phyloP scores from a whole-genome alignment of 2,888 invertebrate genomes.

The Agrotis exclamationis region DNA sequence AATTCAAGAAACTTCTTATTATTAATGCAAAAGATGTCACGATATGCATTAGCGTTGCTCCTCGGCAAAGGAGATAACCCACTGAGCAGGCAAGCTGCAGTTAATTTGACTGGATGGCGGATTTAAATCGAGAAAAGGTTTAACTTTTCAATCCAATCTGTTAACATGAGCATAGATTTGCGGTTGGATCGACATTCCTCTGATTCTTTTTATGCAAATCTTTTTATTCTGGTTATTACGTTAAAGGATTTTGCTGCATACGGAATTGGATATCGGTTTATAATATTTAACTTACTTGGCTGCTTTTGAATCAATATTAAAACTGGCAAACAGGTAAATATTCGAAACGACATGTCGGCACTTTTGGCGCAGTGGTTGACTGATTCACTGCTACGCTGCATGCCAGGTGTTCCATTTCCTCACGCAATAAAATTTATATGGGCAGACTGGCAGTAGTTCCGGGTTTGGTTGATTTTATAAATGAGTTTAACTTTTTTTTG shows the following conservation, averaged over 20 bases:
- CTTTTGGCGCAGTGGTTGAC: too few species aligned
- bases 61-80: conserved; percentile 24
- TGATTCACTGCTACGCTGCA: too few species aligned
- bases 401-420: too few species aligned
- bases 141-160: conserved; percentile 2
- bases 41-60: conserved; percentile 31
- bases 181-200: not conserved
- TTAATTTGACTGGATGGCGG: conserved; percentile 27
- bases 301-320: not conserved
- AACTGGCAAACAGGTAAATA: not conserved
- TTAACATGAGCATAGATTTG: not conserved
- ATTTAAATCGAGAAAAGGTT: conserved; percentile 1
- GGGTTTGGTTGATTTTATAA: too few species aligned
- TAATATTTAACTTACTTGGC: too few species aligned
- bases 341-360: too few species aligned
- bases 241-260: not conserved
- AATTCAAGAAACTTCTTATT: conserved; percentile 29
- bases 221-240: conserved; percentile 3
- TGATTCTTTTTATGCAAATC: not conserved
- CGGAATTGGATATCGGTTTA: not conserved
- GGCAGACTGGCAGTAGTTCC: too few species aligned
- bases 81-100: conserved; percentile 1
- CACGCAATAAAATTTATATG: too few species aligned
- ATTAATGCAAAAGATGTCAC: conserved; percentile 38
- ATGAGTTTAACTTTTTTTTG: too few species aligned